Base-by-base conservation (phyloP, 2,113 vertebrate species). In the Vombatus ursinus region DNA sequence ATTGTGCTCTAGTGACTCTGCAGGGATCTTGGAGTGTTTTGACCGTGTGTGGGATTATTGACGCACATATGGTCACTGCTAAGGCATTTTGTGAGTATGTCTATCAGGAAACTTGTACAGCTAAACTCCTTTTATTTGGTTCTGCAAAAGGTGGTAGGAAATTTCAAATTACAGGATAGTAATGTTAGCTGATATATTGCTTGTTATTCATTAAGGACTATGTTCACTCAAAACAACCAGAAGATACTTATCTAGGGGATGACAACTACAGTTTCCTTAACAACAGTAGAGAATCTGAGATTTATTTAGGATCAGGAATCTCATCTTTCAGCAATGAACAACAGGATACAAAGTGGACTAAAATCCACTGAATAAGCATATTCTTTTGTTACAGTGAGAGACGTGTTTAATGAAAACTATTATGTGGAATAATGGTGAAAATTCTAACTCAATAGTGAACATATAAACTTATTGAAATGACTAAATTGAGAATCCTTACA, bases 1-100 rank as follows among this genome's bases (percentile, higher is more conserved):
- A 31, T 24, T 77, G 51, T 22, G 54, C 31, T 10, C 84, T 2
- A 6, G 8, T 90, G 6, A 49, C 47, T 94, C 37, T 93, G 31
- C 50, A 23, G 44, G 94, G 91, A 91, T 2, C 3, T 49, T 51
- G 92, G 22, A 84, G 57, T 47, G 47, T 24, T 92, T 52, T 48
- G 93, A 54, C 51, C 95, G 68, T 84, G 68, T 84, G 68, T 22
- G 68, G 68, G 68, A 84, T 84, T 84, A 44, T 84, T 84, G 50
- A 26, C 10, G 19, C 26, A 48, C 2, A 31, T 94, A 22, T 95
- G 52, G n/a, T 93, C 93, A 89, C 0, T 0, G 0, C 9, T 26
- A 89, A 94, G 31, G 31, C 11, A 68, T 28, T 94, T 77, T 95
- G 91, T 77, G 37, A n/a, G 8, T 77, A 19, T 77, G 37, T 84